Evolutionary conservation across 1,140 invertebrate species (phyloP), one percentile per base, ranked within the genome.

Genomic region (Lordiphosa clarofinis): DNA sequence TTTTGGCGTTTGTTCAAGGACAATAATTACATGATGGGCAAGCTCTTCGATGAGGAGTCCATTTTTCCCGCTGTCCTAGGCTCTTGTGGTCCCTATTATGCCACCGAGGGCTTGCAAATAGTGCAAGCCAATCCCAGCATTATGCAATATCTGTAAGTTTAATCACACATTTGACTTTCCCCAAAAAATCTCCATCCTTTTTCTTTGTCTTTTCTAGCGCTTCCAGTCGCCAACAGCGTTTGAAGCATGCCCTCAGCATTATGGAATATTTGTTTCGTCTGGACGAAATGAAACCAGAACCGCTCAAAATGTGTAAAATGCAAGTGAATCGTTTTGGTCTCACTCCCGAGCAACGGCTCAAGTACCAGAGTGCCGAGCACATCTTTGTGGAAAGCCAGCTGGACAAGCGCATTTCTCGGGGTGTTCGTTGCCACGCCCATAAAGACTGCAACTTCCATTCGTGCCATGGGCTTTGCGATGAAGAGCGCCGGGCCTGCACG

Each of bases 1-100:
- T 87, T 88, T 13, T 88, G 87, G 87, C 46, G 79, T 0, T 31
- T 88, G 11, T 88, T 88, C 43, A 86, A 84, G 47, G 79, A 88
- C 53, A 87, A 88, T 62, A 88, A 88, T 48, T 88, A 88, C 35
- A 84, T 88, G 84, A 88, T 88, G 87, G 69, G 84, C 44, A 88
- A 88, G 44, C 65, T 88, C 0, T 88, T 84, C 33, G 87, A 88
- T 21, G 87, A 88, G 46, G 87, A 88, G 38, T 86, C 67, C 24
- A 50, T 88, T 0, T 88, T 88, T 28, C 87, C 87, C 5, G 67
- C 75, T 0, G 84, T 88, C 2, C 31, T 88, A 5, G 84, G 87
- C 1, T 87, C 84, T 1, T 88, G 87, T 28, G 87, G 87, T 1
- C 79, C 84, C 1, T 86, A 87, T 50, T 88, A 87, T 58, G 81